Conservation (phyloP, 2,797 vertebrate genomes). For the Fringilla coelebs region DNA sequence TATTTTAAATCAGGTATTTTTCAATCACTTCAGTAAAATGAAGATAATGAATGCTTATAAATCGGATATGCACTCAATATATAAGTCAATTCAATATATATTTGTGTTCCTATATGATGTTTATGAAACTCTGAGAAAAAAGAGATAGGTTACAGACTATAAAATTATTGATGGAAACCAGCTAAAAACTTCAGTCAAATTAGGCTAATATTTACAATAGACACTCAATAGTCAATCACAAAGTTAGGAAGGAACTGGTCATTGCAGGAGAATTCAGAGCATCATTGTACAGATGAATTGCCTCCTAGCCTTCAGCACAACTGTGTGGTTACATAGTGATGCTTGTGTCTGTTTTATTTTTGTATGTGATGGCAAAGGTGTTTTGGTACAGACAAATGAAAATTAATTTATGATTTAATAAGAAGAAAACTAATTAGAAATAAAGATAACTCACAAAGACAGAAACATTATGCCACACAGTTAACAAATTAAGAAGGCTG, state of each 20-base stretch:
- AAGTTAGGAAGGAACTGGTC: not conserved
- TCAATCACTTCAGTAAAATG: not conserved
- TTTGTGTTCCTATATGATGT: not conserved
- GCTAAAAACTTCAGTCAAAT: not conserved
- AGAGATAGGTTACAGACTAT: not conserved
- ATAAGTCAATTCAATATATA: not conserved
- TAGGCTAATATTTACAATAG: not conserved
- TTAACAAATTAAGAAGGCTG: constrained; percentile 1
- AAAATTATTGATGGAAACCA: not conserved
- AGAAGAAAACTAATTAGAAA: not conserved
- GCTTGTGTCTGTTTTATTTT: not conserved
- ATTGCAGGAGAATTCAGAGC: not conserved
- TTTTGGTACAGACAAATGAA: not conserved
- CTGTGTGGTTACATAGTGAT: not conserved
- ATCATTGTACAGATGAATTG: not conserved
- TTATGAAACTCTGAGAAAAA: not conserved
- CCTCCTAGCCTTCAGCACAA: not conserved
- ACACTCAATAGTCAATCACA: not conserved
- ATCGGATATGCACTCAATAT: not conserved
- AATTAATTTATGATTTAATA: not conserved
- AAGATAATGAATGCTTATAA: not conserved
- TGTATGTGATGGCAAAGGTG: not conserved
- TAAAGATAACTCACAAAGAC: not conserved
- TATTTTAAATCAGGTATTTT: not conserved
- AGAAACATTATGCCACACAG: not conserved